Base-by-base conservation (phyloP, 2,113 vertebrate species). In the Cyanocitta stelleri region DNA sequence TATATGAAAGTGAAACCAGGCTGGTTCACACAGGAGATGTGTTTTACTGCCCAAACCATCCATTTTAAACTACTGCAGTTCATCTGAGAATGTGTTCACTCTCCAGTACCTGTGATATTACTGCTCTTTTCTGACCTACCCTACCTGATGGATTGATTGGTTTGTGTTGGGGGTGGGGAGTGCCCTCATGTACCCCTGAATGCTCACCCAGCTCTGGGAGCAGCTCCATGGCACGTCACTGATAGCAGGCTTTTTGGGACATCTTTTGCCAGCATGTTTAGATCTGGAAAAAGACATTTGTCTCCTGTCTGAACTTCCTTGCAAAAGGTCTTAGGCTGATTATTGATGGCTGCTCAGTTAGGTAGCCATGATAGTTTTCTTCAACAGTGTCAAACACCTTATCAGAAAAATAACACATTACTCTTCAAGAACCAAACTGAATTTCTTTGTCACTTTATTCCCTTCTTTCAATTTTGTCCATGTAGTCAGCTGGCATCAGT, bases 141-240 rank as follows among this genome's bases (percentile, higher is more conserved):
- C 27, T 43, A 3, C 24, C 18, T 52, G 39, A 12, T 2, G 37
- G 54, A 55, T 21, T 33, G 59, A 48, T 19, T 59, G 44, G 37
- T 68, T 87, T 37, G 63, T 87, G 29, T 6, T 61, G 59, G 11
- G 24, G 59, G 5, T 3, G 1, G 52, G 54, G 26, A 21, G 14
- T 68, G 26, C 52, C 56, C 16, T 91, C 21, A 16, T 0, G 0
- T 16, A 11, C 1, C 26, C 14, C 10, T 22, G 3, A 8, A 6
- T 27, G 15, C 46, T n/a, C 17, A 13, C 52, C 0, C 2, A 56
- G 30, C 15, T 16, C n/a, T 74, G 32, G 37, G 13, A 32, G 21
- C 69, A 90, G 33, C n/a, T 52, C 1, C 9, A 6, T 30, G 54
- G 68, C 41, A 35, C 23, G 20, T 16, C 39, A 64, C 7, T 26